Base-by-base conservation (phyloP, 2,888 invertebrate genomes). In the Ochropacha duplaris region DNA sequence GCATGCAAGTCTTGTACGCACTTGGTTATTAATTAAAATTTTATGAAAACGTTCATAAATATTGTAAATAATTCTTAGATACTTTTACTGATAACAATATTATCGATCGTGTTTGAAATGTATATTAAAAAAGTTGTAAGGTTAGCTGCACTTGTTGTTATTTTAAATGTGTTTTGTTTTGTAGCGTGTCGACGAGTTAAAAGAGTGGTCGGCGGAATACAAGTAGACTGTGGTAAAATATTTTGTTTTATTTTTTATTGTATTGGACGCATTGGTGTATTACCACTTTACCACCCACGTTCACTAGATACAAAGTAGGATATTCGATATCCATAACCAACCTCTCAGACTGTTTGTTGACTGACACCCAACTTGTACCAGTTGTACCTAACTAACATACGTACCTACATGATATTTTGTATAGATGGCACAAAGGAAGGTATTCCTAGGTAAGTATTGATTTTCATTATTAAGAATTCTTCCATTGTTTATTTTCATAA, bases 181-280 rank as follows among this genome's bases (percentile, higher is more conserved):
- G 56, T 66, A 55, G 66, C 74, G 51, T 66, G 76, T 59, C 69
- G 79, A 49, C 84, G 92, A 76, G 75, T 89, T 26, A 91, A 86
- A 70, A 78, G 92, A 74, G 84, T 92, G 50, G 72, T 91, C 56
- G 84, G 83, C 36, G 92, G 87, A 34, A 58, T 59, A 34, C 79
- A 81, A 62, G 83, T 90, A 8, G 60, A 74, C 56, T 90, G 88
- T 70, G 92, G 92, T 92, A 90, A 61, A 67, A 61, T 49, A 50
- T 49, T 58, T 56, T 67, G 61, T 54, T 28, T 58, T 55, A 57
- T 55, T 55, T 50, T 55, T 49, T 51, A 31, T 9, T 28, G 9
- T 8, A 28, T 31, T 36, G 22, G 28, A 28, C 8, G 28, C 28
- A 28, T 28, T 24, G 24, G 24, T n/a, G n/a, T n/a, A n/a, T n/a